A percentile compares a stretch with the other conserved stretches of the same genome.
These are phyloP conservation scores for Pelvicachromis taeniatus DNA, from an alignment of 2,113 vertebrate genomes.

Conservation along the genomic window DNA sequence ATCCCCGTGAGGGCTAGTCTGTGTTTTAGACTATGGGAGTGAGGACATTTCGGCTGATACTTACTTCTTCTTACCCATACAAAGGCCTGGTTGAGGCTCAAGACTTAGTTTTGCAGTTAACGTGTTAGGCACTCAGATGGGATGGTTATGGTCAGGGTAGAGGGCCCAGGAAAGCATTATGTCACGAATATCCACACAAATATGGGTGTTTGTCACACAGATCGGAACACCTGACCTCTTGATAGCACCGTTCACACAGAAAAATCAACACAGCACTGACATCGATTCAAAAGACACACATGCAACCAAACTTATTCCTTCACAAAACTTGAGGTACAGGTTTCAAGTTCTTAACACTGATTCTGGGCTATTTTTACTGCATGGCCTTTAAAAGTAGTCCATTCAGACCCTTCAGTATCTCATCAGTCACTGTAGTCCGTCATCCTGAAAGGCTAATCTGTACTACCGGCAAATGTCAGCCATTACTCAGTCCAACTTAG, in stretches of 20 bases:
- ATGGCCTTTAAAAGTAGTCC: neutral
- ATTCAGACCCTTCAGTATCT: neutral
- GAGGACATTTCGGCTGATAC: neutral
- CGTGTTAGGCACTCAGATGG: neutral
- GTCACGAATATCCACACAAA: neutral
- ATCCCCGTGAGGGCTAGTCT: neutral
- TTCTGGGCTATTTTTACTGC: neutral
- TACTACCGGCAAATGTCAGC: constrained; percentile 7
- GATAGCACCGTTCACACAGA: neutral
- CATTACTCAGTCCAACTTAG: constrained; percentile 1
- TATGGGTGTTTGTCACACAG: neutral
- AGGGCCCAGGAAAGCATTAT: neutral
- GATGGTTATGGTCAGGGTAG: neutral
- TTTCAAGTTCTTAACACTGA: neutral
- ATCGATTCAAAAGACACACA: neutral
- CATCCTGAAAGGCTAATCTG: neutral
- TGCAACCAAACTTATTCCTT: neutral
- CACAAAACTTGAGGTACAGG: neutral
- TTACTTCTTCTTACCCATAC: neutral
- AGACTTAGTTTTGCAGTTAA: neutral
- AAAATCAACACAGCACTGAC: neutral
- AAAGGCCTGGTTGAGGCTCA: neutral
- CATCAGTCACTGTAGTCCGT: neutral
- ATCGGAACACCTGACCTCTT: neutral
- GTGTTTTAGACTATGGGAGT: neutral